Evolutionary conservation across 1,140 invertebrate genomes (phyloP).

Genomic region (Pachypeltis micranthus): DNA sequence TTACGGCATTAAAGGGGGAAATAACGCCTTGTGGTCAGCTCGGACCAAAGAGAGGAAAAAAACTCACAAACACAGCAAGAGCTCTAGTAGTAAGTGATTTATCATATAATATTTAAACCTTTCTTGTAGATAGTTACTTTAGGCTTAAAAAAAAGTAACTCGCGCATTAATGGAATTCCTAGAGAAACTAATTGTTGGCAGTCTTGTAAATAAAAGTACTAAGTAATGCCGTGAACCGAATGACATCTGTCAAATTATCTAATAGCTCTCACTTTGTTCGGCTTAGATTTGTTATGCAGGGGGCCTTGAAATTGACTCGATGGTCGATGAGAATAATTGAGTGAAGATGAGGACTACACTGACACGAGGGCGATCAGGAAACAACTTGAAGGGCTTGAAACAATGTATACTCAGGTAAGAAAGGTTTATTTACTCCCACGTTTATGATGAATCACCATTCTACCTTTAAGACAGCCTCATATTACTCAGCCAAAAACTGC

Average conservation of each 20-base stretch:
- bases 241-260: too few species aligned
- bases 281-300: conserved; percentile 23
- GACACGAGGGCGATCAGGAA: conserved; percentile 66
- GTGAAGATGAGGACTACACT: conserved; percentile 59
- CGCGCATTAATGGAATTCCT: too few species aligned
- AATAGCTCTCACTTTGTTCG: too few species aligned
- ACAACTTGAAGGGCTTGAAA: conserved; percentile 74
- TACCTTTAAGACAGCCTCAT: too few species aligned
- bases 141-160: too few species aligned
- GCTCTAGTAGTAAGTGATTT: conserved; percentile 12
- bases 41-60: conserved; percentile 7
- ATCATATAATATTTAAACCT: too few species aligned
- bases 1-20: conserved; percentile 7
- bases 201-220: too few species aligned
- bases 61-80: conserved; percentile 8
- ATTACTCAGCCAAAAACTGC: neutral
- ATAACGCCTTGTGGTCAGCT: conserved; percentile 3
- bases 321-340: conserved; percentile 48
- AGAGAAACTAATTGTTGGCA: too few species aligned
- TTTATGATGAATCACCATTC: too few species aligned
- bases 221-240: too few species aligned
- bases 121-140: too few species aligned
- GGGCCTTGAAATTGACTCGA: conserved; percentile 67
- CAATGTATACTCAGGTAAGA: conserved; percentile 67
- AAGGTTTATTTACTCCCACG: neutral